Percentiles rank a stretch among this genome's conserved stretches.
Evolutionary conservation across 1,140 invertebrate genomes (phyloP).

Genomic region (Protaetia brevitarsis): DNA sequence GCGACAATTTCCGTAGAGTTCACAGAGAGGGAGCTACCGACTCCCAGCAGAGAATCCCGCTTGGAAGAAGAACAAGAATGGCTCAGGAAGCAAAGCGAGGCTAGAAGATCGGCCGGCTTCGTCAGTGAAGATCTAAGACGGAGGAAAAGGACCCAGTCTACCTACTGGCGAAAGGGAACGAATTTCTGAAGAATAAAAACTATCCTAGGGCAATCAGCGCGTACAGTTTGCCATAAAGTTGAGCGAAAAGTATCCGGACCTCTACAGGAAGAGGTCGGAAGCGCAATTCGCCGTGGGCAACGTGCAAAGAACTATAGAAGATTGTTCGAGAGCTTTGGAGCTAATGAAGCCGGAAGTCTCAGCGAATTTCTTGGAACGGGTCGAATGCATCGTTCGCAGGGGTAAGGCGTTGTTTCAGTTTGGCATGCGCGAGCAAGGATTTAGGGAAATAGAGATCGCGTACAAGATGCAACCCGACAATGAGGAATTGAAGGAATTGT

Average conservation of each 20-base stretch:
- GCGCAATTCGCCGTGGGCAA: slow-evolving; percentile 67
- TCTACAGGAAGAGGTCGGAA: slow-evolving; percentile 73
- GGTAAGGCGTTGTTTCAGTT: slow-evolving; percentile 69
- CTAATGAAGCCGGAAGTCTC: slow-evolving; percentile 68
- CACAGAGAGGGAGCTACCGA: slow-evolving; percentile 75
- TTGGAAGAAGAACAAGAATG: slow-evolving; percentile 74
- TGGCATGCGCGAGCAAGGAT: slow-evolving; percentile 67
- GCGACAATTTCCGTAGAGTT: slow-evolving; percentile 67
- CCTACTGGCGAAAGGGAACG: slow-evolving; percentile 78
- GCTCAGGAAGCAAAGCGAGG: slow-evolving; percentile 75
- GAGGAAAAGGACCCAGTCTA: slow-evolving; percentile 82
- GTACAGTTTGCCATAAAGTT: slow-evolving; percentile 75
- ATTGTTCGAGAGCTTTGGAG: slow-evolving; percentile 65
- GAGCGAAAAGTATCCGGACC: slow-evolving; percentile 67
- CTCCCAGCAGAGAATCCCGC: slow-evolving; percentile 76
- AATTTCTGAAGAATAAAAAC: slow-evolving; percentile 71
- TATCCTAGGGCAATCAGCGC: slow-evolving; percentile 78
- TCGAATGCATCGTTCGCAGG: slow-evolving; percentile 66
- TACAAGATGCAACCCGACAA: slow-evolving; percentile 22
- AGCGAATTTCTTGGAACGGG: slow-evolving; percentile 66
- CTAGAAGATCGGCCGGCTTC: slow-evolving; percentile 68
- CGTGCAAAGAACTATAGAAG: slow-evolving; percentile 40
- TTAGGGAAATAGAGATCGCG: slow-evolving; percentile 62
- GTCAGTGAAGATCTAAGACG: slow-evolving; percentile 68
- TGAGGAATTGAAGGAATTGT: slow-evolving; percentile 20